Percentiles rank a stretch among this genome's conserved stretches.
phyloP scores from a whole-genome alignment of 2,113 vertebrate genomes.

The Pica pica region DNA sequence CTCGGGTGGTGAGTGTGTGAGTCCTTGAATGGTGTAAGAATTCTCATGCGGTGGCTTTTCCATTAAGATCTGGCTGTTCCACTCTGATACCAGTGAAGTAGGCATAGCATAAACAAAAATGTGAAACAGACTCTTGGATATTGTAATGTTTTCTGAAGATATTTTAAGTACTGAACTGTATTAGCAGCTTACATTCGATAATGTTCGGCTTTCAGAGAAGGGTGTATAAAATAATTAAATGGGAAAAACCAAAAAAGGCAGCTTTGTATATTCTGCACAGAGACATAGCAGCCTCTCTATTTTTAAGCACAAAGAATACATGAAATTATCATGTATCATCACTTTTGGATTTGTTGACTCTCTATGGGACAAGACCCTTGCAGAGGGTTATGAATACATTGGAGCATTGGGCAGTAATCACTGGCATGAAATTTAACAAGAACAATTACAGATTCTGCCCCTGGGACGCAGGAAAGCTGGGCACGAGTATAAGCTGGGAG shows the following conservation, averaged over 20 bases:
- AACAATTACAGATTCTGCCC: not conserved
- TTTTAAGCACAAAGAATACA: not conserved
- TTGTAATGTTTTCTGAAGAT: not conserved
- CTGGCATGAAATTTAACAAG: not conserved
- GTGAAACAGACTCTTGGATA: not conserved
- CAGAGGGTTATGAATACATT: fast-evolving
- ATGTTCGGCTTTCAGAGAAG: not conserved
- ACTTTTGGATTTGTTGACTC: not conserved
- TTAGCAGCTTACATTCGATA: not conserved
- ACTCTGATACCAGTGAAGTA: not conserved
- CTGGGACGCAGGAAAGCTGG: not conserved
- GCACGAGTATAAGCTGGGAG: not conserved
- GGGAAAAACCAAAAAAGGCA: not conserved
- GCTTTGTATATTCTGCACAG: not conserved
- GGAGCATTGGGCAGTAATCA: too few relatives aligned
- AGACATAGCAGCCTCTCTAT: not conserved
- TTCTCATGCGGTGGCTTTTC: not conserved
- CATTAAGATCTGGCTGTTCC: not conserved
- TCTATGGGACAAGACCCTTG: not conserved
- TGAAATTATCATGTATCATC: not conserved
- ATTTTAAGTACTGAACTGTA: not conserved
- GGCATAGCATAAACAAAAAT: not conserved
- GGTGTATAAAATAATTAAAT: not conserved
- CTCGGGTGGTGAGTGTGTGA: not conserved
- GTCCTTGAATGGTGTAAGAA: not conserved